Percentiles rank a stretch among this genome's conserved stretches.
These are phyloP conservation scores for Stenoptilia bipunctidactyla DNA, from an alignment of 2,888 invertebrate species.

Conservation along the genomic window DNA sequence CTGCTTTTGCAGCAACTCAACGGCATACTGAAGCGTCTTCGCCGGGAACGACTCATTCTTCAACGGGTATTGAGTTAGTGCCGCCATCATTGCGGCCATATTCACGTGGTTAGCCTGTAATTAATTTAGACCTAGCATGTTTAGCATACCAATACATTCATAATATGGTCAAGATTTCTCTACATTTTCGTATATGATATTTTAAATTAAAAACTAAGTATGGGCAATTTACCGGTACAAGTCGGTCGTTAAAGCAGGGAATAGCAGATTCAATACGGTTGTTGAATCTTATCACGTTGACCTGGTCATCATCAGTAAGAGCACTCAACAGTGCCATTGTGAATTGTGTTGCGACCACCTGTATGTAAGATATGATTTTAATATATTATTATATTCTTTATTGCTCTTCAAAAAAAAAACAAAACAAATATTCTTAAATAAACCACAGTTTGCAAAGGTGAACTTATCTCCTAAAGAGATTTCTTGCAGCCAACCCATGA, in stretches of 20 bases:
- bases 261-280: constrained; percentile 43
- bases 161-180: no score
- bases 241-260: constrained; percentile 45
- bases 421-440: no score
- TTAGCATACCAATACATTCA: no score
- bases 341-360: constrained; percentile 38
- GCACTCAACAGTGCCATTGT: constrained; percentile 50
- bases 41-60: constrained; percentile 40
- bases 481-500: no score
- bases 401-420: no score
- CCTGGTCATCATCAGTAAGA: constrained; percentile 56
- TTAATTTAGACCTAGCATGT: not conserved
- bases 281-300: constrained; percentile 53
- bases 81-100: constrained; percentile 53
- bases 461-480: no score
- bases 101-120: constrained; percentile 59
- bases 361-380: not conserved
- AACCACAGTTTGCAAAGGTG: no score
- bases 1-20: constrained; percentile 32
- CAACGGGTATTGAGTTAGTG: constrained; percentile 28
- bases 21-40: constrained; percentile 33
- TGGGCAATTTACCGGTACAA: constrained; percentile 49
- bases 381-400: no score
- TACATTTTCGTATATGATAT: no score
- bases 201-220: no score